These are phyloP conservation scores for Zaprionus ornatus DNA, from an alignment of 1,140 invertebrate genomes.

Conservation along the genomic window DNA sequence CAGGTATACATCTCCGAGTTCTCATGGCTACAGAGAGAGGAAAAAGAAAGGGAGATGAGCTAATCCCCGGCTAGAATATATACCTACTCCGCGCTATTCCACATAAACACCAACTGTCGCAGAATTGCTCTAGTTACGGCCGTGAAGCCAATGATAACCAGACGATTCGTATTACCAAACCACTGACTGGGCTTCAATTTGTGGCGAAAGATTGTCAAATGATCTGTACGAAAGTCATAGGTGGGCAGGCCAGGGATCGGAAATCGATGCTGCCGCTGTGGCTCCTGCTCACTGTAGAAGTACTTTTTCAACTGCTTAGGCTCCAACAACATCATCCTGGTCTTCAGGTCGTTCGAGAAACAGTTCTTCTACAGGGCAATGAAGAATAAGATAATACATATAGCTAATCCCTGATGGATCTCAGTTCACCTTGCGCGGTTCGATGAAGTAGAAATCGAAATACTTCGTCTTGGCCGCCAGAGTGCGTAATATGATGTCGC, in stretches of 20 bases:
- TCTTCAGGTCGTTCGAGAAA: slow-evolving; percentile 62
- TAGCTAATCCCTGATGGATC: too few relatives aligned
- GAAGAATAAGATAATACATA: neutral
- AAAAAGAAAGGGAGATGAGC: neutral
- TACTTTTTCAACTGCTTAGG: slow-evolving; percentile 39
- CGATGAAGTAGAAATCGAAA: slow-evolving; percentile 56
- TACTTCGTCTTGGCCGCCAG: slow-evolving; percentile 60
- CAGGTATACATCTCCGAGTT: slow-evolving; percentile 58
- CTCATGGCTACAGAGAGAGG: slow-evolving; percentile 24
- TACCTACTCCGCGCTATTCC: slow-evolving; percentile 68
- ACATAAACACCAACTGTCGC: slow-evolving; percentile 59
- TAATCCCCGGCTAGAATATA: neutral
- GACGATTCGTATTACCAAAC: slow-evolving; percentile 49
- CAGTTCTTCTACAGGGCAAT: slow-evolving; percentile 5
- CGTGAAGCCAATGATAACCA: slow-evolving; percentile 67
- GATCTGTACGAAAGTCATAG: slow-evolving; percentile 34
- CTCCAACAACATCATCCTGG: slow-evolving; percentile 70
- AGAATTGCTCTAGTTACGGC: slow-evolving; percentile 56
- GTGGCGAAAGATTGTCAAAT: slow-evolving; percentile 54
- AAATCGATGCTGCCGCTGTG: neutral
- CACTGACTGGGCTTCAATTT: slow-evolving; percentile 52
- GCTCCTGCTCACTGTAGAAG: neutral
- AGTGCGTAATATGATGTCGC: slow-evolving; percentile 53
- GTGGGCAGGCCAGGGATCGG: neutral
- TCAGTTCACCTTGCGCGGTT: slow-evolving; percentile 18